Base-by-base conservation (phyloP, 2,888 invertebrate genomes). In the Baccha elongata region DNA sequence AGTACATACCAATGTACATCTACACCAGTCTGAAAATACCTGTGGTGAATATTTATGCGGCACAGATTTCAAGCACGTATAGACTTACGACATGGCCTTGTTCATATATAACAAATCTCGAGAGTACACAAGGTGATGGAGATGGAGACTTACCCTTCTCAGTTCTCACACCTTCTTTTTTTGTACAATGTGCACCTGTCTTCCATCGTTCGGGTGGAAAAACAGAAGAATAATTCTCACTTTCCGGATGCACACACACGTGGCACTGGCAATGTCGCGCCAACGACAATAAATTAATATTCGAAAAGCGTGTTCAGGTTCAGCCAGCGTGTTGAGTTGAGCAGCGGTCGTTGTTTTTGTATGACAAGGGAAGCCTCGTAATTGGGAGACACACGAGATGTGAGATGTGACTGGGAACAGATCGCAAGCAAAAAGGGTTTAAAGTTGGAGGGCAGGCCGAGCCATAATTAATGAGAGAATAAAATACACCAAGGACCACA, bases 21-120 rank as follows among this genome's bases (percentile, higher is more conserved):
- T 26, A 26, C 29, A 19, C 52, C 26, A 42, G 60, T 60, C 68
- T 26, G 19, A n/a, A 46, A 68, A 83, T 83, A 83, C 83, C 83
- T 83, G 83, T 83, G 78, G 83, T 67, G 83, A 83, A 78, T 83
- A 78, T 83, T 83, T 76, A 83, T 83, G 78, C 68, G 83, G 55
- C 78, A 73, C 55, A 83, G 83, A 83, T 83, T 83, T 76, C 53
- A n/a, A 50, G 78, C 78, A 83, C 83, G 78, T 83, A 35, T 53
- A 68, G 67, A 68, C 78, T 68, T 76, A 68, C 81, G 67, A 67
- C 81, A 71, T 75, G 81, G 81, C 71, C 75, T 46, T 40, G 69
- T 65, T 65, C 44, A 48, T 44, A 48, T 44, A 69, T 58, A 69
- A 15, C 75, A 81, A 69, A 81, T 76, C 81, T 81, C 76, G 46